Conservation (phyloP, 2,888 invertebrate genomes). For the Parnassius orleans region DNA sequence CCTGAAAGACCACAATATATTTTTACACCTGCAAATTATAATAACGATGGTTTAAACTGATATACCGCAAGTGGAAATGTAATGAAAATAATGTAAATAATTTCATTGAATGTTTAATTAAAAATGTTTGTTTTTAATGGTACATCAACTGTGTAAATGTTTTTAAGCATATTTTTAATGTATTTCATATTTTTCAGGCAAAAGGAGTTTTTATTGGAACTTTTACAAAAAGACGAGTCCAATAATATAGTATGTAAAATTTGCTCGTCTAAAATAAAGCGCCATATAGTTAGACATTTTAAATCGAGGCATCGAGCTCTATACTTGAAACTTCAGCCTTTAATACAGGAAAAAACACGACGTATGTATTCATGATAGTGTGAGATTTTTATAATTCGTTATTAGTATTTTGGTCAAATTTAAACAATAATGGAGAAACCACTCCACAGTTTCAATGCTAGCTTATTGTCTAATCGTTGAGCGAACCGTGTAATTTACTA, state of each 20-base stretch:
- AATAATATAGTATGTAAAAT: constrained; percentile 15
- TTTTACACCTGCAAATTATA: too few relatives aligned
- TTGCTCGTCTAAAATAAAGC: constrained; percentile 12
- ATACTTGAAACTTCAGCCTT: constrained; percentile 7
- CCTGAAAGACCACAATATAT: too few relatives aligned
- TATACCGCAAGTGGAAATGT: neutral
- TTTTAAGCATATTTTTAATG: neutral
- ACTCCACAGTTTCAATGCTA: too few relatives aligned
- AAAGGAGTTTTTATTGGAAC: constrained; percentile 16
- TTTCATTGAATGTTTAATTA: neutral
- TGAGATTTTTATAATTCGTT: too few relatives aligned
- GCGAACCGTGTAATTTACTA: too few relatives aligned
- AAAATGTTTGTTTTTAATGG: too few relatives aligned
- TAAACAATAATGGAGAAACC: too few relatives aligned
- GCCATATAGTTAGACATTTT: constrained; percentile 20
- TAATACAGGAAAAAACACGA: neutral
- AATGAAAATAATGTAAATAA: neutral
- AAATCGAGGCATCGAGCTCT: constrained; percentile 16
- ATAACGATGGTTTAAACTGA: too few relatives aligned
- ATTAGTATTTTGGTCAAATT: too few relatives aligned
- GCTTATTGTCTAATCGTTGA: too few relatives aligned
- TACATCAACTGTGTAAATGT: too few relatives aligned
- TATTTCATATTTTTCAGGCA: constrained; percentile 9
- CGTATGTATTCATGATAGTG: constrained; percentile 9
- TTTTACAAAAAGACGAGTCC: constrained; percentile 4